Evolutionary conservation across 1,140 invertebrate genomes (phyloP), one percentile per base, ranked within the genome.

Genomic region (Homalodisca vitripennis): DNA sequence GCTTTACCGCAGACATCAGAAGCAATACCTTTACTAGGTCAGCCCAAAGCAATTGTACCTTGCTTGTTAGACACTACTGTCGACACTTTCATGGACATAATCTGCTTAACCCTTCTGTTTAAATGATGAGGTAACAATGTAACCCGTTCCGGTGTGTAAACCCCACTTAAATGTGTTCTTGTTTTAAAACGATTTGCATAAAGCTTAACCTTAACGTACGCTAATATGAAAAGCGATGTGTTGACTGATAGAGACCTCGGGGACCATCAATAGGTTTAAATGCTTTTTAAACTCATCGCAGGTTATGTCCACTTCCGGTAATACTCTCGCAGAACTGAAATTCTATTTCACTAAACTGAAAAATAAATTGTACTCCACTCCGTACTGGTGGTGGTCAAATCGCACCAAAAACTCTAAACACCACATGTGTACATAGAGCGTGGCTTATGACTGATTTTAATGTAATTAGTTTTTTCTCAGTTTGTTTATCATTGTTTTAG

Each of bases 1-100:
- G 82, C 85, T 67, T 86, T 90, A 74, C 88, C 88, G 55, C 86
- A 88, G 73, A 89, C 88, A 55, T 88, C 87, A 68, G 88, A 90
- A 78, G 86, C 87, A 70, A 84, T 90, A 48, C 88, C 89, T 41
- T 80, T 90, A 72, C 87, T 90, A 82, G 88, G 88, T 88, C 79
- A 79, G 82, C 70, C 71, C 72, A 75, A 68, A 41, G 55, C 41
- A 60, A 46, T 46, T 48, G 14, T 41, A 47, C 55, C 55, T 60
- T 63, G 55, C 68, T 63, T 69, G 68, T 41, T 69, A 63, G 68
- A 62, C 32, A 47, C 63, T 66, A 32, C 60, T 66, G 2, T 66
- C 63, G 63, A 32, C 62, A 26, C 27, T 47, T 29, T 29, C 31
- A 31, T 53, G 65, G 65, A 67, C 46, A 67, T 67, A 67, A 67